Conservation (phyloP, 2,113 vertebrate species). For the Macrotis lagotis region DNA sequence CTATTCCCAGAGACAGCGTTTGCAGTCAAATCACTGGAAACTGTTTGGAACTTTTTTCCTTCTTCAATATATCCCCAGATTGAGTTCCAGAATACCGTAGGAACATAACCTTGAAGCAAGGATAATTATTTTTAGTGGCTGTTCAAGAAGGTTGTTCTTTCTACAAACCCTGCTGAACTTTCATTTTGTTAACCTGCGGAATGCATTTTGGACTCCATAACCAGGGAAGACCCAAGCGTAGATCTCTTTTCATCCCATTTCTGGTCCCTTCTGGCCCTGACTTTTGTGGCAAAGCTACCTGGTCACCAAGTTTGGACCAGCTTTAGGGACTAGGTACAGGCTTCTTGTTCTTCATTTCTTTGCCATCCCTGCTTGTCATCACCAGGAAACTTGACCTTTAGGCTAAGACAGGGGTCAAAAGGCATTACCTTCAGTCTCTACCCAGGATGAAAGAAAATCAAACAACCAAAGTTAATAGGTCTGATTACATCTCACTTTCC, state of each 20-base stretch:
- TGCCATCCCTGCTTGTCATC: background rate
- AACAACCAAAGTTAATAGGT: background rate
- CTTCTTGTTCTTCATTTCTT: background rate
- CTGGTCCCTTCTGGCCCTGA: background rate
- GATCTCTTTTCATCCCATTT: background rate
- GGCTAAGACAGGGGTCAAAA: background rate
- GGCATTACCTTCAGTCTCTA: background rate
- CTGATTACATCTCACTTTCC: background rate
- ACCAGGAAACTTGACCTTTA: background rate
- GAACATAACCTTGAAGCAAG: slow-evolving; percentile 51
- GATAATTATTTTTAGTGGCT: slow-evolving; percentile 37
- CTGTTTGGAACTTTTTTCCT: background rate
- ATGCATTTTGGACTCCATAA: slow-evolving; percentile 8
- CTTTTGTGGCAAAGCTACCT: background rate
- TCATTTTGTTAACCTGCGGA: background rate
- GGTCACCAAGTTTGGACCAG: background rate
- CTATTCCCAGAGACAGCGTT: slow-evolving; percentile 41
- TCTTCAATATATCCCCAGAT: slow-evolving; percentile 48
- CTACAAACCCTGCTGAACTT: background rate
- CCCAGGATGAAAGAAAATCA: background rate
- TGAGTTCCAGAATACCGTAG: slow-evolving; percentile 49
- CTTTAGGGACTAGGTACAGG: background rate
- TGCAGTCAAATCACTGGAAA: slow-evolving; percentile 27
- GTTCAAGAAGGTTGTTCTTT: slow-evolving; percentile 9
- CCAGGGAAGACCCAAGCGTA: background rate